phyloP scores from a whole-genome alignment of 2,113 vertebrate species.

The Tetrax tetrax region DNA sequence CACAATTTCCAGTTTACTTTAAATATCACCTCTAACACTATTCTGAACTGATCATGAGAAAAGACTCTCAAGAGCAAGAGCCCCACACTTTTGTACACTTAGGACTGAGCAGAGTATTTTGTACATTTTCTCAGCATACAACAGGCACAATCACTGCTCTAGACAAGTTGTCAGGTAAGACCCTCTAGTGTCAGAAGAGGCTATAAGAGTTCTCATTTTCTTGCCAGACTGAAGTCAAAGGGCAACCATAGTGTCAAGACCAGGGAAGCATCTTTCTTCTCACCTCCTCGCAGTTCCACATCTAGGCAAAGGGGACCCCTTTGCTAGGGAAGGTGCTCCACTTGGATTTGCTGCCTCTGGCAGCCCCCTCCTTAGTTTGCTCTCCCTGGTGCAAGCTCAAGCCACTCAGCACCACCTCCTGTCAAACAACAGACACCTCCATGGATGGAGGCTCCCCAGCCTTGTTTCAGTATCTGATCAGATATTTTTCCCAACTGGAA shows the following conservation, averaged over 20 bases:
- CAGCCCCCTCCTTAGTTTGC: neutral
- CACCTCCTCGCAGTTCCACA: neutral
- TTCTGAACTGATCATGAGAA: neutral
- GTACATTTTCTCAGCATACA: neutral
- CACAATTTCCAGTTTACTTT: neutral
- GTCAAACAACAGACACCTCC: neutral
- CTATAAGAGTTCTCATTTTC: neutral
- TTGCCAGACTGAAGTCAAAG: neutral
- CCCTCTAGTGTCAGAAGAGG: neutral
- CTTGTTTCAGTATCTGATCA: fast-evolving
- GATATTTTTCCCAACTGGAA: neutral
- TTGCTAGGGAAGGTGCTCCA: neutral
- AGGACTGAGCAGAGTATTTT: neutral
- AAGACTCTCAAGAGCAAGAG: neutral
- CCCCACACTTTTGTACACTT: neutral
- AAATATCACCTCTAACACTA: neutral
- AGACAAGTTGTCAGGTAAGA: neutral
- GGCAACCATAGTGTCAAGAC: fast-evolving
- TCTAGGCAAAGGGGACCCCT: neutral
- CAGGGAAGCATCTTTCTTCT: neutral
- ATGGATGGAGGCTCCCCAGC: fast-evolving
- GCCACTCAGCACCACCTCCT: neutral
- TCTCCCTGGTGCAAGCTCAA: neutral
- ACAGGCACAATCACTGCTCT: neutral
- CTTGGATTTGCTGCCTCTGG: neutral